Base-by-base conservation (phyloP, 2,113 vertebrate species). In the Blennius ocellaris region DNA sequence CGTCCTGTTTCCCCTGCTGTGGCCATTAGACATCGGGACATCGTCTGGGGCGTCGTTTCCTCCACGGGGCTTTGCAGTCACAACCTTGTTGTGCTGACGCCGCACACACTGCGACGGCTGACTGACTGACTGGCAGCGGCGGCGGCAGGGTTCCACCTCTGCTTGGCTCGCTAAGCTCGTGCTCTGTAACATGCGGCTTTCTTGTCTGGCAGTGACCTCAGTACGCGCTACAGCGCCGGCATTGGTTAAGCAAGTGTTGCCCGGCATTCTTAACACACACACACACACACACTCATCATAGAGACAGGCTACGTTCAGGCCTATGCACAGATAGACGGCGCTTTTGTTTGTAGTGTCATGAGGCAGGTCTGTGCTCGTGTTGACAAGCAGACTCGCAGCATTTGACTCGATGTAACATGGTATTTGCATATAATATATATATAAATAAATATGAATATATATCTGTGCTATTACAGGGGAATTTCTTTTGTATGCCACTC, bases 381-480 rank as follows among this genome's bases (percentile, higher is more conserved):
- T 76, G 51, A 58, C 67, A 76, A 39, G 63, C 68, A 64, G 67
- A 57, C 67, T 73, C 5, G 53, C 63, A 59, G 68, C 69, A 16
- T 76, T 70, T 73, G 72, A 85, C 78, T 86, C 75, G 69, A 75
- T 78, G 72, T 69, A 85, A 86, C 75, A 73, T 76, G 81, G 67
- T 85, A 80, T 80, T 53, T 85, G 61, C 76, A 83, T 83, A 78
- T 72, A 73, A 73, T 49, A 74, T 11, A 70, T 11, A 70, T 45
- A 62, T 37, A 55, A 15, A 64, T 51, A 77, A 67, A 55, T 64
- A 64, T 12, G 61, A 11, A 70, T 69, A 73, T 82, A 72, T 76
- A 72, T 88, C 43, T 86, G 73, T 84, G 79, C 70, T 83, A 70
- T 86, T 77, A 82, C 85, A 87, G 81, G 84, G 61, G 68, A 64